Evolutionary conservation across 2,113 vertebrate genomes (phyloP).

Genomic region (Gymnorhina tibicen): DNA sequence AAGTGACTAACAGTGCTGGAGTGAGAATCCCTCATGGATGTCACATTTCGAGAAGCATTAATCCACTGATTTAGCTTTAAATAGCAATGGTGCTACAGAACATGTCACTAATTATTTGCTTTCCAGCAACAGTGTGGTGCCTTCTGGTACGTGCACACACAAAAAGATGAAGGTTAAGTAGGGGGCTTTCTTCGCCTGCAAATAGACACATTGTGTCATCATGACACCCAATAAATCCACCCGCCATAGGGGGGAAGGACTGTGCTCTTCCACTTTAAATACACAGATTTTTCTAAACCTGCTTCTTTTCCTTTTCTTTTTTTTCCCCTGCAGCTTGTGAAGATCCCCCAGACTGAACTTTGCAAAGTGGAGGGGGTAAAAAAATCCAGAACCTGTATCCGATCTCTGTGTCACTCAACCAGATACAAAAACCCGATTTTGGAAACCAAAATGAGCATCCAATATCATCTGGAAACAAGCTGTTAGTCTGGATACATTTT

Average conservation of each 20-base stretch:
- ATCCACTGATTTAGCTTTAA: conserved; percentile 64
- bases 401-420: neutral
- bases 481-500: conserved; percentile 52
- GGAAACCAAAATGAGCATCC: conserved; percentile 28
- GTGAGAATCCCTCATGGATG: conserved; percentile 48
- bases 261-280: neutral
- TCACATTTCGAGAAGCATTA: conserved; percentile 58
- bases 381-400: neutral
- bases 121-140: conserved; percentile 64
- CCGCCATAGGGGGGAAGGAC: conserved; percentile 38
- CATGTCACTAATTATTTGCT: conserved; percentile 70
- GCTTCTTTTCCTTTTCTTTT: rapidly evolving
- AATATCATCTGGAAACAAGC: conserved; percentile 60
- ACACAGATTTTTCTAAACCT: neutral
- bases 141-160: conserved; percentile 61
- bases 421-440: neutral
- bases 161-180: conserved; percentile 67
- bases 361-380: neutral
- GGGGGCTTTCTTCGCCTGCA: conserved; percentile 53
- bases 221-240: conserved; percentile 67
- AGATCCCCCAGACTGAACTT: neutral
- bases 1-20: conserved; percentile 34
- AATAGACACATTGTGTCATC: conserved; percentile 63
- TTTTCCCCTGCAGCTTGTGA: neutral
- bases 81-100: conserved; percentile 57